A percentile compares a stretch with the other conserved stretches of the same genome.
These are phyloP conservation scores for Okapia johnstoni DNA, from an alignment of 2,113 vertebrate species.

Conservation along the genomic window DNA sequence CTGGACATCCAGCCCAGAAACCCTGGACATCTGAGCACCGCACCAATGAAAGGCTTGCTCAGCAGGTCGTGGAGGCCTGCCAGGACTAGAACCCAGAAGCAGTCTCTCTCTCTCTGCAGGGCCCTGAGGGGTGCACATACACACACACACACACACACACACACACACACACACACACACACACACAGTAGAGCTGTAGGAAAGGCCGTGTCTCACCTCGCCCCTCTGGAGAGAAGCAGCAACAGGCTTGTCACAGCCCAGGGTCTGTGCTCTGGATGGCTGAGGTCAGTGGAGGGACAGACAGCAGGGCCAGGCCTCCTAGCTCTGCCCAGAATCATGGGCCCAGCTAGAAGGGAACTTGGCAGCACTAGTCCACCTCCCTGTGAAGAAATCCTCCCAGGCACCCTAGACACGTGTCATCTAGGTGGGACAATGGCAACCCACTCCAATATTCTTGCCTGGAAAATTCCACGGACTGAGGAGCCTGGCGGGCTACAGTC, in stretches of 20 bases:
- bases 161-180: no score
- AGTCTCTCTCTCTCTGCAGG: neutral
- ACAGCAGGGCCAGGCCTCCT: neutral
- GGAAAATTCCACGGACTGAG: neutral
- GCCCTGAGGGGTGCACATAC: neutral
- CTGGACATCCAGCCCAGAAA: neutral
- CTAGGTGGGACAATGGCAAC: neutral
- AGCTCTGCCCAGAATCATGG: neutral
- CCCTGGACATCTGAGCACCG: neutral
- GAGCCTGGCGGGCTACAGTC: neutral
- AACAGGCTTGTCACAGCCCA: neutral
- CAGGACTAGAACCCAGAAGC: neutral
- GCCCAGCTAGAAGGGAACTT: neutral
- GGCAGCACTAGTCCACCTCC: neutral
- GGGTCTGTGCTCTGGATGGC: neutral
- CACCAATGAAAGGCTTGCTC: neutral
- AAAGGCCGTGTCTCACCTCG: neutral
- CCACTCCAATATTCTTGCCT: neutral
- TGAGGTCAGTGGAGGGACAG: neutral
- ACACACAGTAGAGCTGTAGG: neutral
- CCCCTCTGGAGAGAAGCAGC: neutral
- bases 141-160: neutral
- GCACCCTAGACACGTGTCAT: neutral
- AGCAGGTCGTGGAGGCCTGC: neutral
- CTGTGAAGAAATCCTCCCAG: neutral